Evolutionary conservation across 2,888 invertebrate genomes (phyloP), one percentile per base, ranked within the genome.

Genomic region (Brachypalpus laphriformis): DNA sequence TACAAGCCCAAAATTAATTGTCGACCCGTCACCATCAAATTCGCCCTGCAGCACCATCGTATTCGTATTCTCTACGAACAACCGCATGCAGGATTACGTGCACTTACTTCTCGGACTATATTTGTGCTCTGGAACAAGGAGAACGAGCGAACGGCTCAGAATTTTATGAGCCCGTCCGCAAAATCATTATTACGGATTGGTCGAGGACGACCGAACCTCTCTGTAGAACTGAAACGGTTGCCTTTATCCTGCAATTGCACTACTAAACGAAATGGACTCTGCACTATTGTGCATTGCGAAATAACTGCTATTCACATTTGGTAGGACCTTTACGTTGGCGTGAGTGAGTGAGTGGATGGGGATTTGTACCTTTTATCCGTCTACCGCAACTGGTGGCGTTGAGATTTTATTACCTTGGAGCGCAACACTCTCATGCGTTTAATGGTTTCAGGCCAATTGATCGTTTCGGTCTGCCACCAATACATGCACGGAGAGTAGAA

Each of bases 1-100:
- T 54, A 66, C 51, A 71, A 31, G 63, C 65, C 57, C 47, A 59
- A 81, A 75, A 85, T 85, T 76, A 85, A 85, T 81, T 85, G 81
- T 76, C 85, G 81, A 81, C 81, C 85, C 75, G 75, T 85, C 81
- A 71, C 80, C 76, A 74, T 81, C 75, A 75, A 80, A 80, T 49
- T 54, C 54, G 16, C 74, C 28, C 54, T 40, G 42, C 45, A 25
- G 74, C 54, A 72, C 45, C 51, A 40, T 42, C 70, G 49, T 75
- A 37, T 56, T 40, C 61, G 72, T 66, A 28, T 40, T 40, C 40
- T n/a, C 56, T 40, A 37, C 25, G 18, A n/a, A 9, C 25, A n/a
- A 49, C 40, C 51, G 18, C 42, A 49, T 61, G n/a, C 34, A 20
- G 78, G 51, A 77, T 70, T 75, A 74, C 70, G 70, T 80, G 75